Percentiles rank a stretch among this genome's conserved stretches.
Evolutionary conservation across 2,888 invertebrate genomes (phyloP).

Genomic region (Amiota communis): DNA sequence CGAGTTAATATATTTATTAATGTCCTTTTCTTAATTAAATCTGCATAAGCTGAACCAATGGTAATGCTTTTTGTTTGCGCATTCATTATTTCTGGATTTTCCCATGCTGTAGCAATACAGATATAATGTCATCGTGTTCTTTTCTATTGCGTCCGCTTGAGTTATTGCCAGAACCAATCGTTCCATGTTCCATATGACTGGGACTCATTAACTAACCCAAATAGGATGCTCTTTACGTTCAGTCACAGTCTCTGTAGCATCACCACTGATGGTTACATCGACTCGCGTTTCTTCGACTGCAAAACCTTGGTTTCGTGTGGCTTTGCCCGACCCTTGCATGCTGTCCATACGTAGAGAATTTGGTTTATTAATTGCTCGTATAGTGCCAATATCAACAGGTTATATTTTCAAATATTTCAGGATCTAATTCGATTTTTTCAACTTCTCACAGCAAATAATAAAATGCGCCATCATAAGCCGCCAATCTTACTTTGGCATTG

Average conservation of each 20-base stretch:
- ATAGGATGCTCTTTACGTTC: constrained; percentile 91
- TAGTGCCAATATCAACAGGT: constrained; percentile 90
- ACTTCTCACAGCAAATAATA: constrained; percentile 89
- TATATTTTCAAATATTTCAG: constrained; percentile 96
- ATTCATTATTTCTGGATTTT: constrained; percentile 78
- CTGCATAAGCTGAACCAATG: constrained; percentile 67
- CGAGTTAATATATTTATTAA: constrained; percentile 76
- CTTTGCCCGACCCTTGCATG: constrained; percentile 94
- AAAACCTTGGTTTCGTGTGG: constrained; percentile 84
- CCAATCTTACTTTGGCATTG: constrained; percentile 94
- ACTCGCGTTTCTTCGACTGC: constrained; percentile 89
- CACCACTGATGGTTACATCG: constrained; percentile 87
- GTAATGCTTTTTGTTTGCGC: constrained; percentile 73
- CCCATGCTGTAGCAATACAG: constrained; percentile 90
- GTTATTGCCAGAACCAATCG: constrained; percentile 42
- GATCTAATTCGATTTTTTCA: constrained; percentile 93
- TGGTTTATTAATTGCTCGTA: constrained; percentile 78
- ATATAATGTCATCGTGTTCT: constrained; percentile 93
- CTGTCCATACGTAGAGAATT: constrained; percentile 74
- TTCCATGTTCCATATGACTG: constrained; percentile 72
- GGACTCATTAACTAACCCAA: constrained; percentile 83
- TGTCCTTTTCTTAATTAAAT: constrained; percentile 84
- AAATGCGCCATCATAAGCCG: constrained; percentile 81
- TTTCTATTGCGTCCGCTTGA: constrained; percentile 74
- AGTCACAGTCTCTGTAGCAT: constrained; percentile 76